Base-by-base conservation (phyloP, 2,888 invertebrate species). In the Sarcophaga rosellei region DNA sequence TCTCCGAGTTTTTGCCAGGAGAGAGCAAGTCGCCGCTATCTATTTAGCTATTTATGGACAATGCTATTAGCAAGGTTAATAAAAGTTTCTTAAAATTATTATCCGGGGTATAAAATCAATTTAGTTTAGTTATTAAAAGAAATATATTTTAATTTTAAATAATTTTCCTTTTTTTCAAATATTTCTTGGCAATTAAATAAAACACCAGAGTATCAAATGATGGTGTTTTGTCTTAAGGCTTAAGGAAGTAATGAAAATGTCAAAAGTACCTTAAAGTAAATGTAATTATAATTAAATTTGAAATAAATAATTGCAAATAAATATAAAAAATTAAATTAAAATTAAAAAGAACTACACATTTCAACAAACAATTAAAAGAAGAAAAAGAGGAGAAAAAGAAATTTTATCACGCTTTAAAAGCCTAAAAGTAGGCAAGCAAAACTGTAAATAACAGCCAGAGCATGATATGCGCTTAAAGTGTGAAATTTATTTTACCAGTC, bases 251-350 rank as follows among this genome's bases (percentile, higher is more conserved):
- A 35, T 8, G 35, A 69, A 73, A 81, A 61, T 83, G 86, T 86
- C 86, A 86, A 77, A 77, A 57, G 86, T 86, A 86, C 86, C 86
- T 86, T 80, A 81, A 76, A 59, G 61, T 76, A 81, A 73, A 53
- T 66, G 17, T 65, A 45, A 76, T 72, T 35, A 10, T 35, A 35
- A 35, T 35, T 35, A 35, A 35, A 35, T 3, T 35, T 35, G 8
- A 35, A 35, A 8, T 35, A 35, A 35, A 35, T 35, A 35, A 2
- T 8, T 35, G 10, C 1, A 35, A 77, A 15, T 17, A 79, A 61
- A 45, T 23, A 57, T 59, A 45, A 75, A 68, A 75, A 68, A n/a
- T n/a, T n/a, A 66, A 73, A 73, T 25, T 35, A 11, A 65, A 53
- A 53, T 45, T 12, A 25, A 47, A 65, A 23, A 45, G 17, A 68